Base-by-base conservation (phyloP, 1,140 invertebrate species). In the Drosophila triauraria region DNA sequence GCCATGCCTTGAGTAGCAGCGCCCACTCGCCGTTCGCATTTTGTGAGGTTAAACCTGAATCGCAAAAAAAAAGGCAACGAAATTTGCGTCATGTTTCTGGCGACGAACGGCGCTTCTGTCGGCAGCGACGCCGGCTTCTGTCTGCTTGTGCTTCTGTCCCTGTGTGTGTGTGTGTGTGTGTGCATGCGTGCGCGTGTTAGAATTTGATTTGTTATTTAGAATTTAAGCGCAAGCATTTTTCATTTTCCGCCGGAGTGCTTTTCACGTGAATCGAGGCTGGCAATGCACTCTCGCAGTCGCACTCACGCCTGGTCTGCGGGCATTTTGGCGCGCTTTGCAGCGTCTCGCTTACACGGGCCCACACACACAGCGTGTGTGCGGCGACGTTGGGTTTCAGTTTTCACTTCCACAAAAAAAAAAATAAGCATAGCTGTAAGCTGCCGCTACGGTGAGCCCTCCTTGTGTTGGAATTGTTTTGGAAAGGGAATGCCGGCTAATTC, bases 11-110 rank as follows among this genome's bases (percentile, higher is more conserved):
- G 20, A n/a, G 4, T 32, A 27, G 59, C 54, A 9, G 54, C 35
- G 54, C 10, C 23, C 23, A 25, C 23, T 57, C 59, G 59, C 59
- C 61, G 23, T 59, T 8, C 62, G 62, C 46, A 71, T 58, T 71
- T 67, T 69, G 71, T 87, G 84, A 87, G 84, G 84, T 87, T 87
- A 87, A 68, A 58, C 32, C 23, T 47, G 84, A 87, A 65, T 53
- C 25, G 60, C 64, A 65, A 69, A 74, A 77, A 63, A 64, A 61
- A 69, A 75, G 40, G 46, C 67, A 42, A 38, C 53, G 38, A 68
- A 78, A 75, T 90, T 88, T 88, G 72, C 84, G 85, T 90, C 83
- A 83, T 80, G 62, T 80, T 85, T 77, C 57, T 64, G 62, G 59
- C 64, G 40, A 50, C 53, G 53, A 56, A 59, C 58, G 65, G 81